These are phyloP conservation scores for Carcina quercana DNA, from an alignment of 2,888 invertebrate genomes.

Conservation along the genomic window DNA sequence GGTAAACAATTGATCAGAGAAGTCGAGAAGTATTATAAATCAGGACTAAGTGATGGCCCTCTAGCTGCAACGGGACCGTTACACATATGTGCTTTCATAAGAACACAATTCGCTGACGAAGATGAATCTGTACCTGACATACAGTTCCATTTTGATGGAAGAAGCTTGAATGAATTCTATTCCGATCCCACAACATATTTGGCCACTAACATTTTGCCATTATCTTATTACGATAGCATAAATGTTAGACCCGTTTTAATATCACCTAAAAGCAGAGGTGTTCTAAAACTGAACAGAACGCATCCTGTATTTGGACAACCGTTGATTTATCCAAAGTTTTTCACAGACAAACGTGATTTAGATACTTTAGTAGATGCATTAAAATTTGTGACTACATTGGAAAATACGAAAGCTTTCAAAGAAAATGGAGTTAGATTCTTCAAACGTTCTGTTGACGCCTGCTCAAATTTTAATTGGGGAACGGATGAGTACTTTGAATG, in stretches of 20 bases:
- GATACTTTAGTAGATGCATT: conserved; percentile 75
- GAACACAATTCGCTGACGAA: conserved; percentile 68
- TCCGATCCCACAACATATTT: conserved; percentile 67
- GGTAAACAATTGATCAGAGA: conserved; percentile 42
- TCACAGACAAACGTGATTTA: conserved; percentile 75
- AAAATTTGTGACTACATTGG: conserved; percentile 69
- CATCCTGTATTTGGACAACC: conserved; percentile 82
- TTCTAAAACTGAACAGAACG: conserved; percentile 73
- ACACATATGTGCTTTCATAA: conserved; percentile 73
- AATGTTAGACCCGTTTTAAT: conserved; percentile 76
- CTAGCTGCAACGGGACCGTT: conserved; percentile 71
- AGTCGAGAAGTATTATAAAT: conserved; percentile 45
- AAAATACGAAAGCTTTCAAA: conserved; percentile 71
- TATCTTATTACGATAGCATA: conserved; percentile 76
- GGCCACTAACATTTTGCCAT: conserved; percentile 57
- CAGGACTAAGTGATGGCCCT: conserved; percentile 43
- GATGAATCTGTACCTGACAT: conserved; percentile 75
- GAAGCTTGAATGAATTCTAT: conserved; percentile 69
- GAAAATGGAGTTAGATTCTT: conserved; percentile 70
- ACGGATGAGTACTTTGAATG: conserved; percentile 79
- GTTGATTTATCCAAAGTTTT: conserved; percentile 80
- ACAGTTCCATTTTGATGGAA: conserved; percentile 77
- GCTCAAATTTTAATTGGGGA: conserved; percentile 68
- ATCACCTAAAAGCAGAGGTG: conserved; percentile 76
- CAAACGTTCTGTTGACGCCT: conserved; percentile 71